These are phyloP conservation scores for Colossoma macropomum DNA, from an alignment of 2,113 vertebrate species.

Conservation along the genomic window DNA sequence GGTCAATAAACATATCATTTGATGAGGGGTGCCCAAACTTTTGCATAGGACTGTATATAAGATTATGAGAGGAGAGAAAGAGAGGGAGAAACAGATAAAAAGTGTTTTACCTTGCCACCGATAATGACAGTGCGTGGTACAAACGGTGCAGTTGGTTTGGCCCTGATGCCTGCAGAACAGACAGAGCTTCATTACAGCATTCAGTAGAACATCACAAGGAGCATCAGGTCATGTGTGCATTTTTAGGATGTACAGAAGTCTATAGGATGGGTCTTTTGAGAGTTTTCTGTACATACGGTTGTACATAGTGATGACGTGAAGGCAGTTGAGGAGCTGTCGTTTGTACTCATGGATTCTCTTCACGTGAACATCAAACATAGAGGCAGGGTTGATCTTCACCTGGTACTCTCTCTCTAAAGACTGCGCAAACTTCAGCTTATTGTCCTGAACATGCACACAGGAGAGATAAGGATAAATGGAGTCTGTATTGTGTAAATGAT, in stretches of 20 bases:
- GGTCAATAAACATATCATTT: too few relatives aligned
- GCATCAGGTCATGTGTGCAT: neutral
- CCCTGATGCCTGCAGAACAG: conserved; percentile 84
- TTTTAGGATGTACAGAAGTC: too few relatives aligned
- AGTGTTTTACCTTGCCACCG: conserved; percentile 88
- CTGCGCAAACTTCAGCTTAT: conserved; percentile 91
- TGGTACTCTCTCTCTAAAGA: conserved; percentile 91
- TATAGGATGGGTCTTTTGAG: neutral
- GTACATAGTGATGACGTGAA: conserved; percentile 94
- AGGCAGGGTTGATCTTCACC: conserved; percentile 89
- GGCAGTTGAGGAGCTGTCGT: conserved; percentile 94
- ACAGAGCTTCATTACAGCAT: neutral
- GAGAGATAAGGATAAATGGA: neutral
- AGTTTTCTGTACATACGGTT: conserved; percentile 83
- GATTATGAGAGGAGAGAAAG: too few relatives aligned
- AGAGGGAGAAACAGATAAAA: too few relatives aligned
- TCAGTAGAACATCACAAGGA: neutral
- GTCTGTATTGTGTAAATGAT: too few relatives aligned
- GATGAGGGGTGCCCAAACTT: too few relatives aligned
- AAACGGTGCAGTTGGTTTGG: conserved; percentile 82
- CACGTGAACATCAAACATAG: conserved; percentile 97
- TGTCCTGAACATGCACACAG: conserved; percentile 81
- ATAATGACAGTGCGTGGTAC: conserved; percentile 94
- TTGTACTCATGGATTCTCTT: conserved; percentile 99
- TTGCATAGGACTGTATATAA: too few relatives aligned